These are phyloP conservation scores for Diuraphis noxia DNA, from an alignment of 1,140 invertebrate species.

Conservation along the genomic window DNA sequence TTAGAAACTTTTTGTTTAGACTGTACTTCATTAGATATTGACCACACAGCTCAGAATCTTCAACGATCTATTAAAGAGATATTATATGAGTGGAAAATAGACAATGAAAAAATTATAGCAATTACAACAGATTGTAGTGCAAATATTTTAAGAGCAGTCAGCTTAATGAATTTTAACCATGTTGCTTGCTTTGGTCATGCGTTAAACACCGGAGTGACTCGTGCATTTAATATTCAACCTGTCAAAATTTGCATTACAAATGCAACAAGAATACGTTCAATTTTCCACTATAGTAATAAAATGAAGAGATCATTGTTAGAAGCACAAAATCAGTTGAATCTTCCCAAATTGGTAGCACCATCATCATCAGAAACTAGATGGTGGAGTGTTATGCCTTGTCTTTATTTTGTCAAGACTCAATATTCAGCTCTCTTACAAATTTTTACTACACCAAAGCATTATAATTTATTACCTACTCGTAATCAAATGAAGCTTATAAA, in stretches of 20 bases:
- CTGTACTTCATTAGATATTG: not conserved
- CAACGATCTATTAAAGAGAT: not conserved
- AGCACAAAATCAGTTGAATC: not conserved
- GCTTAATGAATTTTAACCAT: not conserved
- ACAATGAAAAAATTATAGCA: not conserved
- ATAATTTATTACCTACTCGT: not conserved
- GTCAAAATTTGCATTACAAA: not conserved
- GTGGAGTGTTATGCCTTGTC: not conserved
- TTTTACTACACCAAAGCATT: not conserved
- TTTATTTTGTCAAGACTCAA: not conserved
- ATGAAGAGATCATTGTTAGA: not conserved
- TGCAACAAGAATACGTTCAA: not conserved
- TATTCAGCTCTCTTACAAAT: not conserved
- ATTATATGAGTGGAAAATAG: not conserved
- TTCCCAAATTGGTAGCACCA: not conserved
- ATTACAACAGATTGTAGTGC: not conserved
- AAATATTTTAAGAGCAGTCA: not conserved
- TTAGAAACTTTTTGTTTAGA: not conserved
- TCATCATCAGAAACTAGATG: not conserved
- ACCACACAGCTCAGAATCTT: not conserved
- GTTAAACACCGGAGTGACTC: not conserved
- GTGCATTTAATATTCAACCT: not conserved
- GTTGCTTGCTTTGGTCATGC: conserved; percentile 9
- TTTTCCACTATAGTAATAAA: conserved; percentile 7
- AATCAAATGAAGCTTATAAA: not conserved